These are phyloP conservation scores for Laspeyria flexula DNA, from an alignment of 2,888 invertebrate species.

Conservation along the genomic window DNA sequence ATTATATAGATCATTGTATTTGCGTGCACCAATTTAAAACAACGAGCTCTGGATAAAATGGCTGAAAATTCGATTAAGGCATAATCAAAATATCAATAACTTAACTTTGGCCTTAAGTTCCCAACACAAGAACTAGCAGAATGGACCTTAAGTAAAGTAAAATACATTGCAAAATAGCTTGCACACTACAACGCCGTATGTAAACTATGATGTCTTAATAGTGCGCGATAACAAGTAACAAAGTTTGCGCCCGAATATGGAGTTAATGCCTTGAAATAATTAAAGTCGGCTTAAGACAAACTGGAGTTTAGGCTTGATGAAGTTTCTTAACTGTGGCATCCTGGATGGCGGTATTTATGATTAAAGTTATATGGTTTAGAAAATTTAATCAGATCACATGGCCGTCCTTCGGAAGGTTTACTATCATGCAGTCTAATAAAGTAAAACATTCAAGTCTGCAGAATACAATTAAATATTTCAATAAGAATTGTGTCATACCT, in stretches of 20 bases:
- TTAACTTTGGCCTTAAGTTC: background rate
- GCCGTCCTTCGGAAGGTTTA: too few relatives aligned
- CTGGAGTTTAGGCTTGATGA: slow-evolving; percentile 3
- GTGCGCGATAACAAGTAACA: slow-evolving; percentile 14
- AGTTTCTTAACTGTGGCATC: background rate
- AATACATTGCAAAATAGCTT: slow-evolving; percentile 11
- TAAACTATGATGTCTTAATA: slow-evolving; percentile 15
- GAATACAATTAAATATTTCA: too few relatives aligned
- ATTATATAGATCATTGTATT: too few relatives aligned
- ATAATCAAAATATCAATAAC: slow-evolving; percentile 9
- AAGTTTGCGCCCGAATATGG: slow-evolving; percentile 23
- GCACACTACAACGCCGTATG: background rate
- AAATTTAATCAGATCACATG: too few relatives aligned
- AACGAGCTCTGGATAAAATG: background rate
- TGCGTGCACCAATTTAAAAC: too few relatives aligned
- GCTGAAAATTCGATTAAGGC: slow-evolving; percentile 24
- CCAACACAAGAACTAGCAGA: slow-evolving; percentile 3
- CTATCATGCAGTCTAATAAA: too few relatives aligned
- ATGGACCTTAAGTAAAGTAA: slow-evolving; percentile 2
- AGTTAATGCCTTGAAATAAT: slow-evolving; percentile 16
- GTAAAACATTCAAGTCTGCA: too few relatives aligned
- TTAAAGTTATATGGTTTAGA: background rate
- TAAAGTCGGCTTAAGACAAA: slow-evolving; percentile 13
- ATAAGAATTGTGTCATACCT: too few relatives aligned
- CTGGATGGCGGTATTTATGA: background rate